Evolutionary conservation across 2,113 vertebrate species (phyloP), one percentile per base, ranked within the genome.

Genomic region (Geococcyx californianus): DNA sequence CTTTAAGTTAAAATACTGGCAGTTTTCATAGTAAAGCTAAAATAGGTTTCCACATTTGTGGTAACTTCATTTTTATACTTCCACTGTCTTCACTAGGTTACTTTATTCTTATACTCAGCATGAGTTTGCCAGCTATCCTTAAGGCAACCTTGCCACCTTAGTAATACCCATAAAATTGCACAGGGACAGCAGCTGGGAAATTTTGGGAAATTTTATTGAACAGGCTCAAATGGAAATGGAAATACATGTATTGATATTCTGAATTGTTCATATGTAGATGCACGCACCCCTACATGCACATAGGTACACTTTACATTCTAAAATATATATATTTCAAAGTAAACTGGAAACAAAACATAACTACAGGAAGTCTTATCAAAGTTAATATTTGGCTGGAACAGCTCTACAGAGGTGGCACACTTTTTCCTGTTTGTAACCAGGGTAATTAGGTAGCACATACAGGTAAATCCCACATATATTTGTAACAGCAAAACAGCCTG

Each of bases 371-470:
- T 51, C 51, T 81, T 67, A 62, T 1, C 55, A 62, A 79, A 75
- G n/a, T 5, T 40, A 25, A 0, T 4, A 31, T 23, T 24, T 68
- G 66, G 36, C 66, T 80, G 66, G 56, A 91, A 47, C 29, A 40
- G n/a, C 49, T n/a, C 15, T 24, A 42, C 21, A 33, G 11, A 4
- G 29, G 13, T 44, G 20, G 45, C 68, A 16, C 6, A 13, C 36
- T 24, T 51, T 18, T 20, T 38, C 58, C 69, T 67, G 42, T 40
- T 66, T 54, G 34, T 26, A 74, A 42, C 19, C 56, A 62, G 36
- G 9, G n/a, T 0, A 52, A 36, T 8, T 28, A 34, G 59, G 64
- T 1, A 55, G 54, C 23, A 62, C 31, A 7, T 0, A 24, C 1
- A 36, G 23, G 49, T 12, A 36, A 88, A 62, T 12, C 38, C 59